Percentiles rank a stretch among this genome's conserved stretches.
These are phyloP conservation scores for Microtus richardsoni DNA, from an alignment of 2,113 vertebrate genomes.

Conservation along the genomic window DNA sequence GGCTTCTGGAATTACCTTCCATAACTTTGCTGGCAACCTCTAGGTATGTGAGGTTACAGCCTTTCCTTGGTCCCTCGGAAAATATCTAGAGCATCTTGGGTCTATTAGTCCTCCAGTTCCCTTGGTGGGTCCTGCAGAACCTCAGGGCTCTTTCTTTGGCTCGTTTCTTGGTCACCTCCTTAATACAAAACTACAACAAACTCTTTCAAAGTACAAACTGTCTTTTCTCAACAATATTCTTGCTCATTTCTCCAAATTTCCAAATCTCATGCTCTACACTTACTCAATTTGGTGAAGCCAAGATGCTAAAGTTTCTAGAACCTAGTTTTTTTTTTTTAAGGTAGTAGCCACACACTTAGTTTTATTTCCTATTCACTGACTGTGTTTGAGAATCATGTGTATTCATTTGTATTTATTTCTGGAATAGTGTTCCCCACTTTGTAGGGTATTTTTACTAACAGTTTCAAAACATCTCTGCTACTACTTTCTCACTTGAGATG, in stretches of 20 bases:
- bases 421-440: background rate
- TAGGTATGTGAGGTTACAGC: background rate
- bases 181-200: background rate
- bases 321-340: background rate
- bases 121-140: background rate
- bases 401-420: background rate
- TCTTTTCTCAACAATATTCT: background rate
- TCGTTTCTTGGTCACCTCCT: background rate
- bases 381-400: background rate
- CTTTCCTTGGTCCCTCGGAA: background rate
- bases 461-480: background rate
- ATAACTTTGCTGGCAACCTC: background rate
- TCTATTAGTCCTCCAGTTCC: background rate
- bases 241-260: conserved; percentile 37
- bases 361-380: background rate
- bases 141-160: background rate
- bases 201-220: background rate
- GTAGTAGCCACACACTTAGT: background rate
- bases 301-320: background rate
- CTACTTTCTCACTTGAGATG: background rate
- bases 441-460: background rate
- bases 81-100: background rate
- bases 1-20: background rate
- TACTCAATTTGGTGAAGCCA: background rate
- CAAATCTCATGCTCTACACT: background rate